Base-by-base conservation (phyloP, 1,140 invertebrate species). In the Cydia fagiglandana region DNA sequence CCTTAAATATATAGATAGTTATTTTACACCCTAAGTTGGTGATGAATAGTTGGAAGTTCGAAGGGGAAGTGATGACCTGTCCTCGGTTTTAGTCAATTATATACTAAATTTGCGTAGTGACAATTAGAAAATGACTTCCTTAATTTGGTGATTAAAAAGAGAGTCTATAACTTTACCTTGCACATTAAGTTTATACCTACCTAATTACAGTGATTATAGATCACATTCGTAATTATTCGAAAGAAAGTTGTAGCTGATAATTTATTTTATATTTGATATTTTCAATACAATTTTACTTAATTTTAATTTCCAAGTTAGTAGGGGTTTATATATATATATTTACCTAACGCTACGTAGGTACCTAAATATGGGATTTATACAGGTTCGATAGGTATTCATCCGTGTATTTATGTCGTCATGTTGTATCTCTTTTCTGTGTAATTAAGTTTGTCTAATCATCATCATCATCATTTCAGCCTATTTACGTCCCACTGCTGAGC, bases 111-210 rank as follows among this genome's bases (percentile, higher is more conserved):
- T 24, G 20, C 2, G 20, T 9, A 24, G 24, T 61, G 6, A 24
- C 17, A 24, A 61, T 61, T 61, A 61, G 56, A 24, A 61, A 61
- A 61, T 61, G 56, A 9, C 9, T 24, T 61, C 7, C 7, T 61
- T 61, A 24, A 24, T 20, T 61, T 10, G 56, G 56, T 61, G 56
- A 56, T 56, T 56, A 56, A 61, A 61, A n/a, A 17, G 56, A 61
- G 10, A 61, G 56, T 3, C 15, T 20, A 61, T 61, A 20, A 61
- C 0, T 61, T 61, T 24, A n/a, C n/a, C 5, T 20, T 17, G 17
- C n/a, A 20, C 17, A 56, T 56, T 56, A 3, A 24, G 30, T 56
- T 15, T 7, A 24, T 7, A 6, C 17, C 2, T 20, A 61, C 53
- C 17, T 61, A 61, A 61, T 61, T 61, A 61, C 1, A 20, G 53